Percentiles rank a stretch among this genome's conserved stretches.
phyloP scores from a whole-genome alignment of 2,797 vertebrate genomes.

The Micrastur ruficollis region DNA sequence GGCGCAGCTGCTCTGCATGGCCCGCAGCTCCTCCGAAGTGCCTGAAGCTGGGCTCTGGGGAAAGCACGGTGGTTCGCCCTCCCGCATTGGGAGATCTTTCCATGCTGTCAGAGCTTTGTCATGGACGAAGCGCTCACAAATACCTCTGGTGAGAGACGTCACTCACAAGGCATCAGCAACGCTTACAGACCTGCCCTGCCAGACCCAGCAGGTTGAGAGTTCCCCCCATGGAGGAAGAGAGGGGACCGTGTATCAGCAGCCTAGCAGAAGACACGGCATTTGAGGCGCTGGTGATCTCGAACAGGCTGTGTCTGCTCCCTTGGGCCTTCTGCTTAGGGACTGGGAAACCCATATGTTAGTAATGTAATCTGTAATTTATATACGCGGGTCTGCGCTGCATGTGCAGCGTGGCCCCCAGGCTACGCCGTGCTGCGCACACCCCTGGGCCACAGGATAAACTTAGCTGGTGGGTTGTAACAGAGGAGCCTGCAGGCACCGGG shows the following conservation, averaged over 20 bases:
- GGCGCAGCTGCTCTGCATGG: rapidly evolving
- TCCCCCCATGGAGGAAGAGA: background rate
- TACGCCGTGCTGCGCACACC: background rate
- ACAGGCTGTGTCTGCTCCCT: background rate
- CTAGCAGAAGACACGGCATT: background rate
- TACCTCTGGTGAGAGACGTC: background rate
- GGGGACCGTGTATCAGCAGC: background rate
- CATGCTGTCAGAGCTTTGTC: background rate
- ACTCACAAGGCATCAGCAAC: background rate
- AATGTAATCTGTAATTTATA: background rate
- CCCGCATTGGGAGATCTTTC: rapidly evolving
- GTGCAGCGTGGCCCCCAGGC: background rate
- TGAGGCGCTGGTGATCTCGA: background rate
- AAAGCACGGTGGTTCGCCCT: rapidly evolving
- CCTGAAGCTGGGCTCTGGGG: background rate
- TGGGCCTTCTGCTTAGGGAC: background rate
- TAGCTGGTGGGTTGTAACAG: background rate
- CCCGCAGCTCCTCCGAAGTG: background rate
- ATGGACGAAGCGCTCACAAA: background rate
- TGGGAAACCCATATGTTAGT: background rate
- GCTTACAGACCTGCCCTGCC: background rate
- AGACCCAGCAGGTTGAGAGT: background rate
- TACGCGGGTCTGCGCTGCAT: background rate
- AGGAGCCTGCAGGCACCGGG: background rate
- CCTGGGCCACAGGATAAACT: background rate